Evolutionary conservation across 2,888 invertebrate genomes (phyloP).

Genomic region (Petrolisthes manimaculis): DNA sequence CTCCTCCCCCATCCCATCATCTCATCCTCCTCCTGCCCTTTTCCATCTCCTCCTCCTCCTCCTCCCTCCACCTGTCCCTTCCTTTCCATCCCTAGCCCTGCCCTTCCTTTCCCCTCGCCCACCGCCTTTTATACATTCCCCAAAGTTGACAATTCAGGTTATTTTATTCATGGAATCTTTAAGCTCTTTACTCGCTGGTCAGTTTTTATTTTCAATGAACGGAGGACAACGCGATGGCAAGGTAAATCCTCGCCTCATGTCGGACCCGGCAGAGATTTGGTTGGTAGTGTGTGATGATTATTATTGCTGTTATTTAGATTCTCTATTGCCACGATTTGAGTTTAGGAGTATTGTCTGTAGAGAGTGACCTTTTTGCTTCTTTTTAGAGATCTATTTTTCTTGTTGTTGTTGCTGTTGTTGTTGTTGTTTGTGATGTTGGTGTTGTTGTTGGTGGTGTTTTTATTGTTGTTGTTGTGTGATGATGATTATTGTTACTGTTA

Average conservation of each 20-base stretch:
- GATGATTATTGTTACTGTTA: background rate
- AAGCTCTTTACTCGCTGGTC: slow-evolving; percentile 32
- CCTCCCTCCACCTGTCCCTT: background rate
- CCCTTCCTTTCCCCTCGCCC: background rate
- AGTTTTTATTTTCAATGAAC: slow-evolving; percentile 37
- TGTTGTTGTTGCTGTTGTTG: no score
- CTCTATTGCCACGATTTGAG: no score
- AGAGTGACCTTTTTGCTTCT: no score
- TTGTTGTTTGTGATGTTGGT: background rate
- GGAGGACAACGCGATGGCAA: background rate
- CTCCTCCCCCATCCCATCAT: background rate
- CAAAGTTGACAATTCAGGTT: slow-evolving; percentile 42
- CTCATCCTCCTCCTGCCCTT: background rate
- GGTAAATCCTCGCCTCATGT: background rate
- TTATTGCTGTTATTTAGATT: no score
- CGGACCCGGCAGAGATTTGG: background rate
- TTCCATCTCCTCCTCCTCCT: background rate
- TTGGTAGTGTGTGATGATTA: no score
- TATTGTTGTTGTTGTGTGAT: background rate
- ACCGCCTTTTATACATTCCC: slow-evolving; percentile 23
- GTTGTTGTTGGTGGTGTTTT: background rate
- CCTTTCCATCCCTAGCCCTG: background rate
- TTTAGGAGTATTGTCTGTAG: no score
- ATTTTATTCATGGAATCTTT: slow-evolving; percentile 53
- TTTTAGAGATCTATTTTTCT: no score